Evolutionary conservation across 2,113 vertebrate species (phyloP).

Genomic region (Rhinichthys klamathensis): DNA sequence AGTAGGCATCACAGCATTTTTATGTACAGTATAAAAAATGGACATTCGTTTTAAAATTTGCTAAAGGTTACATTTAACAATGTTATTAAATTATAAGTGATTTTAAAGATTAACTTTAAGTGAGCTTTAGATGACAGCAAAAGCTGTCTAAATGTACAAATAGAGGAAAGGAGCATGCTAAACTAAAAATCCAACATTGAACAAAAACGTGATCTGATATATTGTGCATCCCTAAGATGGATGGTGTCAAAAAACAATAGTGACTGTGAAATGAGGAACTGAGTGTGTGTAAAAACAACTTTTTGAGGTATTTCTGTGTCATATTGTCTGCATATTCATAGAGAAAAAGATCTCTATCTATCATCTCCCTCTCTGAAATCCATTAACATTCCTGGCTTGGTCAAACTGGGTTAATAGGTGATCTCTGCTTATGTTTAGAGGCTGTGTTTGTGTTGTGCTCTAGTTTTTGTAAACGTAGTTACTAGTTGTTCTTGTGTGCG

Average conservation of each 20-base stretch:
- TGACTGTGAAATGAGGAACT: conserved; percentile 12
- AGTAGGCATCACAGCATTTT: neutral
- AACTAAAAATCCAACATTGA: neutral
- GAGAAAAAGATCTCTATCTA: conserved; percentile 44
- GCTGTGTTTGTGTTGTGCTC: conserved; percentile 31
- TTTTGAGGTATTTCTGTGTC: neutral
- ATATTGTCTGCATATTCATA: conserved; percentile 6
- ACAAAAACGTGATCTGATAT: no score
- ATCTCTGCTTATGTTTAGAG: conserved; percentile 34
- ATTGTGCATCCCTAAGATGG: neutral
- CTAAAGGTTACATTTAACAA: neutral
- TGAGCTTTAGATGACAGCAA: neutral
- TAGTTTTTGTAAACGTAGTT: conserved; percentile 19
- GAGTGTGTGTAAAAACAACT: neutral
- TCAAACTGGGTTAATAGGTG: conserved; percentile 41
- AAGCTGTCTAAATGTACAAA: neutral
- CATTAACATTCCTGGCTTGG: conserved; percentile 52
- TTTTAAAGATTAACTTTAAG: neutral
- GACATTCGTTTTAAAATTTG: neutral
- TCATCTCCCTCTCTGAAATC: conserved; percentile 31
- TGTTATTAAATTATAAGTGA: no score
- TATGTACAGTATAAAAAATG: neutral
- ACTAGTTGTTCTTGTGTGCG: neutral
- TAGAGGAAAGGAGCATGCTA: neutral
- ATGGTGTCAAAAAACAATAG: neutral